Percentiles rank a stretch among this genome's conserved stretches.
phyloP scores from a whole-genome alignment of 1,140 invertebrate genomes.

The Pseudomyrmex dendroicus region DNA sequence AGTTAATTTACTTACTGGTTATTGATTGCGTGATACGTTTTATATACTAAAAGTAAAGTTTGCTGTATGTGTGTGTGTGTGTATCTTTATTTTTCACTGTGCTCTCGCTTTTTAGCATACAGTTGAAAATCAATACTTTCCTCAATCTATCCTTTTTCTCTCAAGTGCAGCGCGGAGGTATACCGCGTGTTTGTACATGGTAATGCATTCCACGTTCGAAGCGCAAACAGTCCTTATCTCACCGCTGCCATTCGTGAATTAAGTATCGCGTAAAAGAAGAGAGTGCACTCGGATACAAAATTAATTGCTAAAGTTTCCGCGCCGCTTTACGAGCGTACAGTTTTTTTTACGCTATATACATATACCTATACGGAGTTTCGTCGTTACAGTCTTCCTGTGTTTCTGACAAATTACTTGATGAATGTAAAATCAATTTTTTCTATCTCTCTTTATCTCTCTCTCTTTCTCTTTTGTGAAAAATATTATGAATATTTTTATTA shows the following conservation, averaged over 20 bases:
- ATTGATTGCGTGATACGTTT: neutral
- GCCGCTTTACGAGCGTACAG: conserved; percentile 11
- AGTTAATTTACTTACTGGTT: no score
- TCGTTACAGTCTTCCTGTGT: neutral
- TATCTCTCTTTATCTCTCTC: neutral
- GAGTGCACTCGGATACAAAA: conserved; percentile 51
- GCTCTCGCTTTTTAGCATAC: neutral
- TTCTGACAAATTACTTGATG: conserved; percentile 45
- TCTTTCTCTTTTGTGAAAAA: neutral
- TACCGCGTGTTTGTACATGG: conserved; percentile 37
- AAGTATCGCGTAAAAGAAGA: conserved; percentile 38
- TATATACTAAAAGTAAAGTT: neutral
- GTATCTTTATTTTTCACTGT: neutral
- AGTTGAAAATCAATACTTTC: conserved; percentile 8
- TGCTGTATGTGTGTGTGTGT: neutral
- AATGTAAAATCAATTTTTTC: conserved; percentile 40
- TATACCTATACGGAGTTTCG: neutral
- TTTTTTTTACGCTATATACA: conserved; percentile 12
- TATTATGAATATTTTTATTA: neutral
- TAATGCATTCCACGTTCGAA: conserved; percentile 48
- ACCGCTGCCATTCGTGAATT: conserved; percentile 47
- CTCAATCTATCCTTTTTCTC: conserved; percentile 16
- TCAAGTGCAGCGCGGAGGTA: conserved; percentile 24
- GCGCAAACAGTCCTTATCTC: conserved; percentile 49
- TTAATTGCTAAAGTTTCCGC: conserved; percentile 57